These are phyloP conservation scores for Drosophila nr. perissopoda DNA, from an alignment of 2,888 invertebrate species.

Conservation along the genomic window DNA sequence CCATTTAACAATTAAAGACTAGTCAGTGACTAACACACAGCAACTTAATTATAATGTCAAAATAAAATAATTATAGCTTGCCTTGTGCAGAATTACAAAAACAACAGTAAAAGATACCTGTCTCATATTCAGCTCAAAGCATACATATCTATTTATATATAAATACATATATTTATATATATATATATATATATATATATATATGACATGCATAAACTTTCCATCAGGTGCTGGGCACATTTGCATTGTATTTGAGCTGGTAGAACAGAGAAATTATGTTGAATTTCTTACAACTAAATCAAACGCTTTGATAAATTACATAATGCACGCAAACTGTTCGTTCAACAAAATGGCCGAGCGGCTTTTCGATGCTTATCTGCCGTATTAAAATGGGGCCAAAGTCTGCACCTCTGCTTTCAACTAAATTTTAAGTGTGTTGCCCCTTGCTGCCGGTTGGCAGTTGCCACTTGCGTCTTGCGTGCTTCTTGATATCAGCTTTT, in stretches of 20 bases:
- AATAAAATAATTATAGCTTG: not conserved
- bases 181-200: not conserved
- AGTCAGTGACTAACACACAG: not conserved
- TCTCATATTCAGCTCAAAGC: not conserved
- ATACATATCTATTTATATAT: not conserved
- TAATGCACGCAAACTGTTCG: constrained; percentile 67
- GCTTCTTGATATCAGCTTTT: constrained; percentile 57
- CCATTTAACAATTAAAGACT: not conserved
- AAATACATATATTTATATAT: not conserved
- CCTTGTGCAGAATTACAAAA: not conserved
- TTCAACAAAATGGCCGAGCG: constrained; percentile 70
- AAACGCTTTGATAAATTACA: constrained; percentile 76
- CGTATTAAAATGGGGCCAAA: constrained; percentile 65
- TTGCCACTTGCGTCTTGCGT: constrained; percentile 50
- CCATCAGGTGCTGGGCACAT: constrained; percentile 10
- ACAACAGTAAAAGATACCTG: not conserved
- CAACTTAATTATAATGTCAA: not conserved
- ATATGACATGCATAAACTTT: not conserved
- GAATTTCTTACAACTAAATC: constrained; percentile 74
- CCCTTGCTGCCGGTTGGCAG: not conserved
- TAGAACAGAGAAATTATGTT: constrained; percentile 58
- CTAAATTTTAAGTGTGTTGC: constrained; percentile 3
- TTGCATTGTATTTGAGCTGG: constrained; percentile 3
- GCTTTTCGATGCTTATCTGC: constrained; percentile 66
- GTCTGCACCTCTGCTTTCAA: constrained; percentile 12